Percentiles rank a stretch among this genome's conserved stretches.
Conservation (phyloP, 2,888 invertebrate genomes). For the Chrysolina oricalcia region DNA sequence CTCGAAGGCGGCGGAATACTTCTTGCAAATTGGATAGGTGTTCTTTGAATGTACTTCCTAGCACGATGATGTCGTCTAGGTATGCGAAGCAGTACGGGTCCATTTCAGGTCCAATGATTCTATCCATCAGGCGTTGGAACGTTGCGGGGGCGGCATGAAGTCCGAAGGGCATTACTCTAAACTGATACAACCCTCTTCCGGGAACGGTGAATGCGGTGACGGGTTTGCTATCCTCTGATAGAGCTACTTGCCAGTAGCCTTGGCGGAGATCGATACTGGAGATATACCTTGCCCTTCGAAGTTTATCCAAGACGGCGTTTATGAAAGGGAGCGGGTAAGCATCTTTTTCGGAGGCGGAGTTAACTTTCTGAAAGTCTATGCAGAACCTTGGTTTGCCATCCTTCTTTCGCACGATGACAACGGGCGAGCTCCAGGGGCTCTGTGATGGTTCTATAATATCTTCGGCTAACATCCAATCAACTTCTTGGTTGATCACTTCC, state of each 20-base stretch:
- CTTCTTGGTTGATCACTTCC: too few species aligned
- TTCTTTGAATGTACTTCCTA: background rate
- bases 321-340: constrained; percentile 60
- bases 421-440: too few species aligned
- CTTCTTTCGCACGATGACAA: too few species aligned
- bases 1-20: too few species aligned
- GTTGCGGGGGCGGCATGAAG: constrained; percentile 56
- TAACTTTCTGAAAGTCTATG: background rate
- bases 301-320: constrained; percentile 54
- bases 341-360: constrained; percentile 35
- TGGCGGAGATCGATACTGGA: constrained; percentile 40
- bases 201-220: background rate
- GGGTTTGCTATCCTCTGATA: background rate
- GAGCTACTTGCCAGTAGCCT: constrained; percentile 60
- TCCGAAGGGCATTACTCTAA: constrained; percentile 50
- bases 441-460: too few species aligned
- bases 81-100: background rate
- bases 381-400: background rate
- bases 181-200: constrained; percentile 53
- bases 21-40: background rate
- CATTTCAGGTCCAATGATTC: background rate
- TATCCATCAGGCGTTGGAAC: background rate
- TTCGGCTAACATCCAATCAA: too few species aligned
- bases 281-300: constrained; percentile 54
- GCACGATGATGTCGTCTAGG: background rate